A percentile compares a stretch with the other conserved stretches of the same genome.
Conservation (phyloP, 2,113 vertebrate species). For the Coracopsis vasa region DNA sequence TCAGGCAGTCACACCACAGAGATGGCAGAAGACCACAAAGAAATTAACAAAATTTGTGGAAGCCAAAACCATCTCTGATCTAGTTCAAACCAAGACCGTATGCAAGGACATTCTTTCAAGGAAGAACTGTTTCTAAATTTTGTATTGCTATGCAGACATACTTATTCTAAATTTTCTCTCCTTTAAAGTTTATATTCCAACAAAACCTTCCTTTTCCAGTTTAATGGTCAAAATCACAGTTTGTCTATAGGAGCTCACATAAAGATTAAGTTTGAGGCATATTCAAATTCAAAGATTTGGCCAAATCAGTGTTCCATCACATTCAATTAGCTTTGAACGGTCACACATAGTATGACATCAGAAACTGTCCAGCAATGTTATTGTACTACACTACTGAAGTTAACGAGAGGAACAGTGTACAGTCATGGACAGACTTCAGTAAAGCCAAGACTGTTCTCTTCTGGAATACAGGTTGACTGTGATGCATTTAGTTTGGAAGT, state of each 20-base stretch:
- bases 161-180: background rate
- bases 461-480: background rate
- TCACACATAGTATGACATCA: background rate
- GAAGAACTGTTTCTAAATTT: background rate
- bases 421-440: background rate
- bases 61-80: background rate
- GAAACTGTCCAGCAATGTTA: background rate
- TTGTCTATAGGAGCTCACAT: background rate
- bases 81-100: background rate
- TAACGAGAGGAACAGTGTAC: background rate
- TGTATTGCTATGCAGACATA: background rate
- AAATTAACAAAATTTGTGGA: background rate
- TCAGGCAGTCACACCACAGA: background rate
- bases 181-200: background rate
- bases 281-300: background rate
- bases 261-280: background rate
- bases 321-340: background rate
- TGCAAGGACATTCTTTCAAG: background rate
- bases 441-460: background rate
- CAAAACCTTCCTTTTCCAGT: background rate
- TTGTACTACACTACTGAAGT: background rate
- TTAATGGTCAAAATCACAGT: background rate
- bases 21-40: background rate
- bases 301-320: background rate
- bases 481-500: background rate